These are phyloP conservation scores for Hemicordylus capensis DNA, from an alignment of 2,113 vertebrate species.

Conservation along the genomic window DNA sequence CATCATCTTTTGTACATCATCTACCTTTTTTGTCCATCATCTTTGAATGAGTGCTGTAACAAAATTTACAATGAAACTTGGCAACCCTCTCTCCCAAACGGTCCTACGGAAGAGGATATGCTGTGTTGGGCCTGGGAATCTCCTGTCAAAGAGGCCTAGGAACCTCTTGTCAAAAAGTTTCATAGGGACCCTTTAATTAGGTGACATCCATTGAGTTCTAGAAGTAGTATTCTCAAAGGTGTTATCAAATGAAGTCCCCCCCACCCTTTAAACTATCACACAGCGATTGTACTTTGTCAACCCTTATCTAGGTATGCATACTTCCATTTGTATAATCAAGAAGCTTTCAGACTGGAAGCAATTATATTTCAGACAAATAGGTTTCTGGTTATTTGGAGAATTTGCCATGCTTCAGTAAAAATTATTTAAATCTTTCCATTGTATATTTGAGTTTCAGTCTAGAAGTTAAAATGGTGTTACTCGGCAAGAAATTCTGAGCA, in stretches of 20 bases:
- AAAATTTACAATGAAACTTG: neutral
- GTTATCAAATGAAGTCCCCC: neutral
- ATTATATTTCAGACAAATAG: neutral
- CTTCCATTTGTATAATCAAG: fast-evolving
- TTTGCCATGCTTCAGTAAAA: neutral
- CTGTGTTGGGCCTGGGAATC: neutral
- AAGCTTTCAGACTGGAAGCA: neutral
- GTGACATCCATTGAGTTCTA: neutral
- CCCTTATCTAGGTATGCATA: neutral
- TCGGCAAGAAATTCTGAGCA: neutral
- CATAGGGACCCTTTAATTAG: fast-evolving
- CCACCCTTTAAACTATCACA: neutral
- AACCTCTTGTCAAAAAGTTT: neutral
- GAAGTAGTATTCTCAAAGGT: fast-evolving
- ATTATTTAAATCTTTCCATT: neutral
- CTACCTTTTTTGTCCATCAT: fast-evolving
- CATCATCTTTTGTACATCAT: too few relatives aligned
- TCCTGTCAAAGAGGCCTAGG: neutral
- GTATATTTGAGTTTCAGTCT: fast-evolving
- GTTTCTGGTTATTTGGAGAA: neutral
- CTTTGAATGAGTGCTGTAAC: neutral
- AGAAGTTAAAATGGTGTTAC: neutral
- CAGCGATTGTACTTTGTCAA: neutral
- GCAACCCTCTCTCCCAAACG: too few relatives aligned
- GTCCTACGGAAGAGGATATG: neutral